Conservation (phyloP, 2,888 invertebrate genomes). For the Drosophila tripunctata region DNA sequence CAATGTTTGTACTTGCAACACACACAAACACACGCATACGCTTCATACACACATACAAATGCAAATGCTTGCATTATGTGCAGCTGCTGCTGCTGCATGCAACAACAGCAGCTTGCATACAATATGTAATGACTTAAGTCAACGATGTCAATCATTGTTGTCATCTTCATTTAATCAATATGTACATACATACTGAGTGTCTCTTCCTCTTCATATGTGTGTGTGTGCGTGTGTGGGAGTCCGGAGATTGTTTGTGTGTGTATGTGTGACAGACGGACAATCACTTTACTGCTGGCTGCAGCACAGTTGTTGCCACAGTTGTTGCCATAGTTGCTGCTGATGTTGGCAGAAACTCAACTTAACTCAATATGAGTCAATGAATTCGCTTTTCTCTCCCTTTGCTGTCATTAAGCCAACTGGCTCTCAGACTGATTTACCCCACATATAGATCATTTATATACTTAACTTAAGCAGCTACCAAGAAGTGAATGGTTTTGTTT, state of each 20-base stretch:
- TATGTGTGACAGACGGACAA: conserved; percentile 31
- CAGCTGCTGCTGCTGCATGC: conserved; percentile 40
- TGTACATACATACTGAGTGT: conserved; percentile 16
- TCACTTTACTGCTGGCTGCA: conserved; percentile 31
- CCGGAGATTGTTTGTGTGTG: conserved; percentile 3
- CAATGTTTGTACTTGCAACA: conserved; percentile 44
- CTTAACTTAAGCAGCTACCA: conserved; percentile 17
- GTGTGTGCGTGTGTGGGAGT: conserved; percentile 1
- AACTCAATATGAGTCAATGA: conserved; percentile 40
- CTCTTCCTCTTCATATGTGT: conserved; percentile 1
- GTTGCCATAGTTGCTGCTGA: conserved; percentile 29
- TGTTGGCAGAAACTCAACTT: conserved; percentile 51
- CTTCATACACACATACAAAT: conserved; percentile 2
- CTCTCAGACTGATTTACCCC: conserved; percentile 28
- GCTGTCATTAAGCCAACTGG: conserved; percentile 50
- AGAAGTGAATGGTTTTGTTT: too few relatives aligned
- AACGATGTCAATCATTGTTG: conserved; percentile 71
- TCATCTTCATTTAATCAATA: conserved; percentile 73
- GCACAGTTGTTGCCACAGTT: conserved; percentile 22
- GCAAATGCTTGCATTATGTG: conserved; percentile 37
- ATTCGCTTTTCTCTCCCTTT: background rate
- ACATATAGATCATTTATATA: background rate
- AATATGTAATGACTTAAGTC: conserved; percentile 73
- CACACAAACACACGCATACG: background rate
- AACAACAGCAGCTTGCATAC: conserved; percentile 54